Evolutionary conservation across 2,113 vertebrate species (phyloP), one percentile per base, ranked within the genome.

Genomic region (Pao palembangensis): DNA sequence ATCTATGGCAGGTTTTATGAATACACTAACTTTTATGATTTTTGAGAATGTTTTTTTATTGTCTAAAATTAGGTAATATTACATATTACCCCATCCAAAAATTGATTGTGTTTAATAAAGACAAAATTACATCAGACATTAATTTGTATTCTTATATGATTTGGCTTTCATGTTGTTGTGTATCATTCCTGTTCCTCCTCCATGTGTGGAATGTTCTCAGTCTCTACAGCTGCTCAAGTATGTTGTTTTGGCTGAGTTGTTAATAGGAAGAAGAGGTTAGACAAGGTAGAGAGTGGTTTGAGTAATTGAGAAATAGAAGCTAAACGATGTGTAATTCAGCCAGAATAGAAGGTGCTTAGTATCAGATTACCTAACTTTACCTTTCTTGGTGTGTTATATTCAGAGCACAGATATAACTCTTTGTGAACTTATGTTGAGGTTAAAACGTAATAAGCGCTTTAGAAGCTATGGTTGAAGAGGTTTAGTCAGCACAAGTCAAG

Each of bases 191-290:
- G 53, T 58, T 48, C 50, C 51, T 50, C 61, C 44, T 59, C 46
- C 52, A 48, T 80, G 53, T 70, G 61, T 67, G 68, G 64, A 69
- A 82, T 84, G 68, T 31, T 19, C 19, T 48, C 54, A 55, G 62
- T 67, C 58, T 65, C 61, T 67, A 44, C 55, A 71, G 67, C 67
- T 79, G 34, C 10, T 71, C 49, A 28, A 47, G 10, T 42, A 38
- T 38, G 28, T 34, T 16, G 31, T 21, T 21, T 6, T 6, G 11
- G 18, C 44, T 47, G 14, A 0, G 17, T 47, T 47, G 44, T 47
- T n/a, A 47, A 17, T 47, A 47, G 44, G 8, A 12, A 38, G 11
- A 38, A 12, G 34, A 38, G 34, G 10, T 38, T 38, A 38, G 34
- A 12, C 11, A 12, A 38, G 34, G 34, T 38, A 1, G 11, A 38